phyloP scores from a whole-genome alignment of 2,797 vertebrate genomes.

The Halcyon badia region DNA sequence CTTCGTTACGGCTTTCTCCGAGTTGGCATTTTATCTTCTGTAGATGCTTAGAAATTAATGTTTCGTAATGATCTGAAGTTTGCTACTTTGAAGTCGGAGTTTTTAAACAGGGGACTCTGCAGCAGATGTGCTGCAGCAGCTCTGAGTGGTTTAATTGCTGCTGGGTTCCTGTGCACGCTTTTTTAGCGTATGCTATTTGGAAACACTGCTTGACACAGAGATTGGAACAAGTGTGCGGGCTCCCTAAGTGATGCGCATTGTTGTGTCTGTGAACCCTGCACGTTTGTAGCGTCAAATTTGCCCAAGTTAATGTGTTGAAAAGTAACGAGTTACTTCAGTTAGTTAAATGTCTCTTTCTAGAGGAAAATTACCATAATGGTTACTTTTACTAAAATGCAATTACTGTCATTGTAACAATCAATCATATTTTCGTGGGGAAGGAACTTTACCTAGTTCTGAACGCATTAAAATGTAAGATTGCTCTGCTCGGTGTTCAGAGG shows the following conservation, averaged over 20 bases:
- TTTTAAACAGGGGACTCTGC: conserved; percentile 47
- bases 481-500: conserved; percentile 54
- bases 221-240: conserved; percentile 56
- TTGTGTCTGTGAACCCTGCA: conserved; percentile 78
- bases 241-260: conserved; percentile 69
- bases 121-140: conserved; percentile 33
- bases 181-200: conserved; percentile 61
- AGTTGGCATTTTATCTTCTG: not conserved
- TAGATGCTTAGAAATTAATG: conserved; percentile 12
- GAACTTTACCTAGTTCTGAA: conserved; percentile 79
- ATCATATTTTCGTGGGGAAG: conserved; percentile 81
- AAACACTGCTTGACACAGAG: conserved; percentile 30
- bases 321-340: conserved; percentile 84
- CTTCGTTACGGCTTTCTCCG: not conserved
- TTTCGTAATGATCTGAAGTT: not conserved
- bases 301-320: conserved; percentile 81
- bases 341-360: conserved; percentile 82
- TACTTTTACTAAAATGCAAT: conserved; percentile 87
- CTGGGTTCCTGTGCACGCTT: conserved; percentile 61
- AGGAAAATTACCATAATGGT: conserved; percentile 86
- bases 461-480: conserved; percentile 78
- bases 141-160: conserved; percentile 45
- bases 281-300: conserved; percentile 76
- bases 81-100: conserved; percentile 33
- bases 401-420: conserved; percentile 87